Percentiles rank a stretch among this genome's conserved stretches.
Conservation (phyloP, 2,888 invertebrate species). For the Napeogenes inachia region DNA sequence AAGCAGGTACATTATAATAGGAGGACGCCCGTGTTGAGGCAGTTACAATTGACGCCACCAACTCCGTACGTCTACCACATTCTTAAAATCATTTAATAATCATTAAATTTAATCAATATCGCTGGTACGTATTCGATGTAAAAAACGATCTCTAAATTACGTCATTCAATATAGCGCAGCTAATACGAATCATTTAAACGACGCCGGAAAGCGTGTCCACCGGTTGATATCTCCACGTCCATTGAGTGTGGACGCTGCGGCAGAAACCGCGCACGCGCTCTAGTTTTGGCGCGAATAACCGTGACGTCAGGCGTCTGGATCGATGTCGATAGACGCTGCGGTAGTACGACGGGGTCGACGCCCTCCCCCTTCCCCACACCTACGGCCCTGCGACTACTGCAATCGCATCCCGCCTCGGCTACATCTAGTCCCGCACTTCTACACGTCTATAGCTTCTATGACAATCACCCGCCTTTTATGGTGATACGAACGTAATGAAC, state of each 20-base stretch:
- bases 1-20: conserved; percentile 69
- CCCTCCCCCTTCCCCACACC: conserved; percentile 53
- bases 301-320: conserved; percentile 77
- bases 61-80: conserved; percentile 77
- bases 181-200: conserved; percentile 18
- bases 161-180: conserved; percentile 1
- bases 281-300: conserved; percentile 77
- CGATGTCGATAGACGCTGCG: conserved; percentile 78
- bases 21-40: conserved; percentile 75
- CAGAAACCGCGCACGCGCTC: conserved; percentile 71
- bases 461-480: conserved; percentile 65
- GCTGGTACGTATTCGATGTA: too few species aligned
- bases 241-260: conserved; percentile 74
- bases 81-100: conserved; percentile 18
- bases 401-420: conserved; percentile 65
- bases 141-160: conserved; percentile 5
- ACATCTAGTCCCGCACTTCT: conserved; percentile 55
- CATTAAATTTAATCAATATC: conserved; percentile 5
- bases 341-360: conserved; percentile 76
- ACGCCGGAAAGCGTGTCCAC: conserved; percentile 67
- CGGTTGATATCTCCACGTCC: conserved; percentile 65
- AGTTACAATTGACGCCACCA: conserved; percentile 70
- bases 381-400: conserved; percentile 60
- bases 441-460: conserved; percentile 49
- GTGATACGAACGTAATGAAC: conserved; percentile 59